Percentiles rank a stretch among this genome's conserved stretches.
Conservation (phyloP, 2,797 vertebrate species). For the Adrianichthys oophorus region DNA sequence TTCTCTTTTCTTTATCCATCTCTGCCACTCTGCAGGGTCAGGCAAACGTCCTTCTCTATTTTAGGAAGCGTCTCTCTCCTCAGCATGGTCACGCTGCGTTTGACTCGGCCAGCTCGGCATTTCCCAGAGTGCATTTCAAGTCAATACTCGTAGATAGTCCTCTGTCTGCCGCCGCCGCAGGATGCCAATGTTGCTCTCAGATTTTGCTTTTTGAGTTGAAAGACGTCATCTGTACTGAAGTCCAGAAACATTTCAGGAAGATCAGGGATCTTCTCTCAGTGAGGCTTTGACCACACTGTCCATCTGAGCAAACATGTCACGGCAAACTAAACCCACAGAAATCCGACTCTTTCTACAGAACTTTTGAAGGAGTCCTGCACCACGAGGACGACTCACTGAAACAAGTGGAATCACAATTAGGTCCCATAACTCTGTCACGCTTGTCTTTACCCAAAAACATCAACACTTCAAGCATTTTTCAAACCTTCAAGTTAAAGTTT, state of each 20-base stretch:
- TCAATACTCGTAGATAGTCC: conserved; percentile 45
- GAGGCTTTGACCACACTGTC: no score
- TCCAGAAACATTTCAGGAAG: conserved; percentile 37
- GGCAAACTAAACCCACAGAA: no score
- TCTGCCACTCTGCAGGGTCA: conserved; percentile 54
- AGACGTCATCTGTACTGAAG: conserved; percentile 9
- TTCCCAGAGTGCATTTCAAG: conserved; percentile 30
- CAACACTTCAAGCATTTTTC: no score
- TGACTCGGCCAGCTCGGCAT: conserved; percentile 30
- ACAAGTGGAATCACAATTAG: neutral
- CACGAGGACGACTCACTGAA: neutral
- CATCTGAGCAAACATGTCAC: no score
- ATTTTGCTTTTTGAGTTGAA: conserved; percentile 33
- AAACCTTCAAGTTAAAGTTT: no score
- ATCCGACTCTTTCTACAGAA: no score
- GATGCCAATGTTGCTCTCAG: conserved; percentile 20
- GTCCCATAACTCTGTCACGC: no score
- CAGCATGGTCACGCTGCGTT: conserved; percentile 48
- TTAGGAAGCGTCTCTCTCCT: conserved; percentile 61
- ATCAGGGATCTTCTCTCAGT: neutral
- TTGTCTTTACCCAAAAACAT: no score
- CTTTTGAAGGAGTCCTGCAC: no score
- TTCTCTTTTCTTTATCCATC: conserved; percentile 58
- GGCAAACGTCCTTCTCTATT: conserved; percentile 67
- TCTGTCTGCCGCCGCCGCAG: conserved; percentile 31